Evolutionary conservation across 2,797 vertebrate genomes (phyloP).

Genomic region (Peromyscus eremicus): DNA sequence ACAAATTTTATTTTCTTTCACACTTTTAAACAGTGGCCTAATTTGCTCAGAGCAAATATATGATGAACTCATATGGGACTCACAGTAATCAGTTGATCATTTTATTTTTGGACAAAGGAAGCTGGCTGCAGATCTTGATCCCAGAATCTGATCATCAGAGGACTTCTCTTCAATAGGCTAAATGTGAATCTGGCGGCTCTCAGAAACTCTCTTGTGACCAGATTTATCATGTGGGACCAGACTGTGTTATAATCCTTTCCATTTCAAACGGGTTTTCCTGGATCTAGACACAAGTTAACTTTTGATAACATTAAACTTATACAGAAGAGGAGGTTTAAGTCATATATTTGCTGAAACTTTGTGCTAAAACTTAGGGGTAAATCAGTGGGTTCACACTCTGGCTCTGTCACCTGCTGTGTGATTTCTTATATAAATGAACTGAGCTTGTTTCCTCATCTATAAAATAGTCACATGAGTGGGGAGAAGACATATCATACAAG

Average conservation of each 20-base stretch:
- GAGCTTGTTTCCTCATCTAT: not conserved
- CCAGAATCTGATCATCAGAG: not conserved
- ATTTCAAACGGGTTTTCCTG: conserved; percentile 47
- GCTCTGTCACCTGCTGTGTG: not conserved
- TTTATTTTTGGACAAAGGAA: conserved; percentile 49
- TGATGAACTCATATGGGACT: not conserved
- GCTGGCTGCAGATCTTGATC: conserved; percentile 2
- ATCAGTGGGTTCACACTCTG: not conserved
- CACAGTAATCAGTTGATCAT: not conserved
- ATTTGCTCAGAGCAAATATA: conserved; percentile 62
- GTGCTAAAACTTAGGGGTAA: not conserved
- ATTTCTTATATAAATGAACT: not conserved
- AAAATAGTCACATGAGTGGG: not conserved
- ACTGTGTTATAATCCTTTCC: not conserved
- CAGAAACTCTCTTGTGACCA: not conserved
- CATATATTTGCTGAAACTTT: conserved; percentile 42
- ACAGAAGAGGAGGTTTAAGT: not conserved
- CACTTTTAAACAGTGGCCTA: conserved; percentile 19
- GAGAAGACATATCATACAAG: not conserved
- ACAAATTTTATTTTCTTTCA: conserved; percentile 16
- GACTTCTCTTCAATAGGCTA: not conserved
- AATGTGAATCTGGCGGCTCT: conserved; percentile 6
- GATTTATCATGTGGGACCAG: not conserved
- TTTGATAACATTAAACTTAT: conserved; percentile 23
- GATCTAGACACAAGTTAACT: conserved; percentile 31